A percentile compares a stretch with the other conserved stretches of the same genome.
Evolutionary conservation across 1,140 invertebrate genomes (phyloP).

Genomic region (Bombus superbus): DNA sequence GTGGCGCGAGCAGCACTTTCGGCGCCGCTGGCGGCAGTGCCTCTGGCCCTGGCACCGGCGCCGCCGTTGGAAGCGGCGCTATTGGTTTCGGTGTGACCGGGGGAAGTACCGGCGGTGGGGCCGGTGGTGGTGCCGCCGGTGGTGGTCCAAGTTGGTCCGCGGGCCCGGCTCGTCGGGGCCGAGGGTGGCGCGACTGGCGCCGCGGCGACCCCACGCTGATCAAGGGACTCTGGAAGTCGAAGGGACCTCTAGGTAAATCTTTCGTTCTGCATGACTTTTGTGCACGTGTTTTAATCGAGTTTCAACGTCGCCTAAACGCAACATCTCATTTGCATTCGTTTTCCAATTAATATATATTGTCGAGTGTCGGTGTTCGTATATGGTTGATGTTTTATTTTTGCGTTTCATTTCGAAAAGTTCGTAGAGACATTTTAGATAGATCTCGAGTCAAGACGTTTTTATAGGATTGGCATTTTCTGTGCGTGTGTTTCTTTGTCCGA

Average conservation of each 20-base stretch:
- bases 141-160: conserved; percentile 44
- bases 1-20: conserved; percentile 47
- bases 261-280: not conserved
- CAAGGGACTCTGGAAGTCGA: conserved; percentile 86
- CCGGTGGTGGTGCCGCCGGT: conserved; percentile 61
- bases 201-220: conserved; percentile 87
- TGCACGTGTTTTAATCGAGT: not conserved
- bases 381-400: no score
- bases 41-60: conserved; percentile 50
- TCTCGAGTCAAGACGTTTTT: no score
- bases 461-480: no score
- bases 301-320: no score
- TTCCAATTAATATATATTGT: no score
- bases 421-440: no score
- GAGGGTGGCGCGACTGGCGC: conserved; percentile 87
- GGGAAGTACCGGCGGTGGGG: conserved; percentile 58
- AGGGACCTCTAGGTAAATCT: conserved; percentile 84
- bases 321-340: no score
- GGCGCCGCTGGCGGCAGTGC: conserved; percentile 53
- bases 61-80: conserved; percentile 27
- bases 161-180: conserved; percentile 75
- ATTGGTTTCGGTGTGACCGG: conserved; percentile 50
- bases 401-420: no score
- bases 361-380: no score
- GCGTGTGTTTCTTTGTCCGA: no score